Conservation (phyloP, 2,888 invertebrate genomes). For the Azorinus chamasolen region DNA sequence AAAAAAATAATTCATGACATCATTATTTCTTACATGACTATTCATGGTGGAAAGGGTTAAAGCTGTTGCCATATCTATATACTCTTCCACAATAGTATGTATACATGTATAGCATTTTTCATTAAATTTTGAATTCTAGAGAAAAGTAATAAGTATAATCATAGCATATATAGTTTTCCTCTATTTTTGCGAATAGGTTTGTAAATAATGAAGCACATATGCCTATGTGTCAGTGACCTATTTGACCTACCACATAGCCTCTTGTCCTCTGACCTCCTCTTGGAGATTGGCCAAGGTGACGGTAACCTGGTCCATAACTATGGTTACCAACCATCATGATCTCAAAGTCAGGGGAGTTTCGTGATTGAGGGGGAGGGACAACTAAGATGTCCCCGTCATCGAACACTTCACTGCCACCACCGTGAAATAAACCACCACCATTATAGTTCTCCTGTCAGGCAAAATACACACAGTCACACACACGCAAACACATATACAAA, state of each 20-base stretch:
- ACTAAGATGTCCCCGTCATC: constrained; percentile 74
- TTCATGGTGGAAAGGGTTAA: too few relatives aligned
- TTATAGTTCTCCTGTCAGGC: constrained; percentile 38
- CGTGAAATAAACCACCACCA: constrained; percentile 59
- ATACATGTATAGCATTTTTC: too few relatives aligned
- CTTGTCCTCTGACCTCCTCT: constrained; percentile 26
- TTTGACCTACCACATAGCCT: constrained; percentile 68
- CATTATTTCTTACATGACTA: too few relatives aligned
- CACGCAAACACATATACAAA: too few relatives aligned
- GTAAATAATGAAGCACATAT: too few relatives aligned
- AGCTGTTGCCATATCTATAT: too few relatives aligned
- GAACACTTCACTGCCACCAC: constrained; percentile 61
- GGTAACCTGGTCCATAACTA: constrained; percentile 55
- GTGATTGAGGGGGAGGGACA: constrained; percentile 68
- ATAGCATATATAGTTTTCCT: too few relatives aligned
- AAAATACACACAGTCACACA: constrained; percentile 17
- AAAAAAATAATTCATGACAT: too few relatives aligned
- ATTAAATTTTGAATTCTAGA: too few relatives aligned
- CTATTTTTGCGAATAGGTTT: too few relatives aligned
- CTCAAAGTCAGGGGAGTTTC: constrained; percentile 63
- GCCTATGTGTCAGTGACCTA: not conserved
- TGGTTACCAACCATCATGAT: constrained; percentile 55
- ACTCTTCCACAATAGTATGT: too few relatives aligned
- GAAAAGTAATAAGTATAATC: too few relatives aligned
- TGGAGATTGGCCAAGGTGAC: constrained; percentile 23